A percentile compares a stretch with the other conserved stretches of the same genome.
Conservation (phyloP, 2,797 vertebrate species). For the Neostethus bicornis region DNA sequence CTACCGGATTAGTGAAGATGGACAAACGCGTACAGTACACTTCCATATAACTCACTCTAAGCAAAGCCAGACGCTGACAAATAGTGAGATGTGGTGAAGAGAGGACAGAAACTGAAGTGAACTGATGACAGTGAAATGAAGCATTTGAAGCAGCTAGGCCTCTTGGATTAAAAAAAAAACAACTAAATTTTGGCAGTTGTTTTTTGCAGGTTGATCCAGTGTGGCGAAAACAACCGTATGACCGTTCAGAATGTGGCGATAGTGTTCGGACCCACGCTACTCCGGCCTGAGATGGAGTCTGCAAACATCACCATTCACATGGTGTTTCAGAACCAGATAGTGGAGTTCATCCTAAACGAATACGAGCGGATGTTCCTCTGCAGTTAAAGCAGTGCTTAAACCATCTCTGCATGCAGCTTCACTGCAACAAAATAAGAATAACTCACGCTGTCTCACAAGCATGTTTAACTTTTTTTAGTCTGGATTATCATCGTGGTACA, state of each 20-base stretch:
- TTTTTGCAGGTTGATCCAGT: constrained; percentile 83
- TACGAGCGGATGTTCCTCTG: constrained; percentile 83
- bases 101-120: no score
- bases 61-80: no score
- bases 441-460: constrained; percentile 24
- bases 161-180: no score
- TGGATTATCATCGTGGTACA: constrained; percentile 24
- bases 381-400: constrained; percentile 46
- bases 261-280: constrained; percentile 93
- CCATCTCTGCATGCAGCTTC: constrained; percentile 31
- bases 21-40: no score
- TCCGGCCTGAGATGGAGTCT: constrained; percentile 87
- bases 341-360: constrained; percentile 90
- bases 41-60: no score
- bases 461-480: constrained; percentile 36
- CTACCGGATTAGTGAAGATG: no score
- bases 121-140: no score
- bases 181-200: no score
- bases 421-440: constrained; percentile 17
- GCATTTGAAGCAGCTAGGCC: no score
- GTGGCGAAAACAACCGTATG: constrained; percentile 91
- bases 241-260: constrained; percentile 92
- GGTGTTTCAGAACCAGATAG: constrained; percentile 98
- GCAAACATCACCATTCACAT: constrained; percentile 91
- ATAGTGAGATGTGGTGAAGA: no score